Base-by-base conservation (phyloP, 2,888 invertebrate species). In the Macaria notata region DNA sequence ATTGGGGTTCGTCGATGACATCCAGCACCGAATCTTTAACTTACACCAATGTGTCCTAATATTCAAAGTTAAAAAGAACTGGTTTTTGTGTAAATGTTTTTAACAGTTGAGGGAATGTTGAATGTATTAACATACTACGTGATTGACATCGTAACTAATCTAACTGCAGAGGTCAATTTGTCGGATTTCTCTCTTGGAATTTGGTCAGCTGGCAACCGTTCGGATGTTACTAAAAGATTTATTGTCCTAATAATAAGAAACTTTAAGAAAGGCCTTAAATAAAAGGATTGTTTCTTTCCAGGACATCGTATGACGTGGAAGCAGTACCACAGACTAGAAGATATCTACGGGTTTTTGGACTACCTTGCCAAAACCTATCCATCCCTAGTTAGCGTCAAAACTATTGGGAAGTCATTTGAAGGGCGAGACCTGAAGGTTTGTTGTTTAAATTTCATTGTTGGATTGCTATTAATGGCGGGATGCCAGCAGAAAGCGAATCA, bases 311-410 rank as follows among this genome's bases (percentile, higher is more conserved):
- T 97, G 93, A 96, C 96, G 53, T 97, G 96, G 96, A 93, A 94
- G 71, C 94, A 95, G 59, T 97, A 97, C 78, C 96, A 97, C 79
- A 93, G 94, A 42, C 73, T 96, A 41, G 92, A 91, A 4, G 96
- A 97, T 75, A 96, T 97, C 61, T 91, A 95, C 70, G 94, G 94
- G 30, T 97, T 95, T 76, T 83, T 97, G 73, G 95, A 96, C 75
- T 96, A 95, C 77, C 84, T 97, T 70, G 94, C 94, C 4, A 93
- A 94, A 74, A 95, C 95, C 0, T 96, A 95, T 83, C 95, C 96
- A 0, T 90, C 94, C 46, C 86, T 95, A 39, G 94, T 96, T 65
- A 94, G 94, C 5, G 93, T 96, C 0, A 93, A 94, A 75, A 93
- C 93, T 8, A 96, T 97, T 63, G 98, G 97, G 41, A 93, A 93